phyloP scores from a whole-genome alignment of 2,797 vertebrate species.

The Lutra lutra region DNA sequence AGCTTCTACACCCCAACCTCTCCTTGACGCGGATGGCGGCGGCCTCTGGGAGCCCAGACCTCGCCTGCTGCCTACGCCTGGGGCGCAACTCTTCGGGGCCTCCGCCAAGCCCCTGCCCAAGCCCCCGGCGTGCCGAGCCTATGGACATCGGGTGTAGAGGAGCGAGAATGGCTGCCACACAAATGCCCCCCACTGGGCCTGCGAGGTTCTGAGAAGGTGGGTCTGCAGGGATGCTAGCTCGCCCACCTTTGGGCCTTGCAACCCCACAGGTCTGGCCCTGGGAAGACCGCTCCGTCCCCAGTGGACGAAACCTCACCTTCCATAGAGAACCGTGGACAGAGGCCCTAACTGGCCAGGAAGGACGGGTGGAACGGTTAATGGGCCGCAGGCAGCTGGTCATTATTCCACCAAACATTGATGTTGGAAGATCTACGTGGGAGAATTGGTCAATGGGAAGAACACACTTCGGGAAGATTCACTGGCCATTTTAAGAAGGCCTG shows the following conservation, averaged over 20 bases:
- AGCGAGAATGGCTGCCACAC: neutral
- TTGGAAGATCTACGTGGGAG: neutral
- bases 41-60: too few species aligned
- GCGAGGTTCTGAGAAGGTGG: neutral
- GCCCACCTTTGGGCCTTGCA: neutral
- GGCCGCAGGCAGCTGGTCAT: neutral
- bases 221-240: neutral
- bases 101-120: neutral
- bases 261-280: neutral
- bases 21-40: too few species aligned
- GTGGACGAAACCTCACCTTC: neutral
- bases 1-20: too few species aligned
- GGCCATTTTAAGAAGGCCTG: neutral
- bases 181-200: neutral
- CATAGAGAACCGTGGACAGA: neutral
- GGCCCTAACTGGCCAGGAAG: neutral
- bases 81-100: too few species aligned
- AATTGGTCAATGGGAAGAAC: neutral
- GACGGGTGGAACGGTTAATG: neutral
- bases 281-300: accelerated
- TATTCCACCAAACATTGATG: neutral
- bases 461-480: neutral
- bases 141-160: neutral
- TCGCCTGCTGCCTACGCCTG: too few species aligned
- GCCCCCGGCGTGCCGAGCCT: neutral